Conservation (phyloP, 2,797 vertebrate genomes). For the Austrolebias charrua region DNA sequence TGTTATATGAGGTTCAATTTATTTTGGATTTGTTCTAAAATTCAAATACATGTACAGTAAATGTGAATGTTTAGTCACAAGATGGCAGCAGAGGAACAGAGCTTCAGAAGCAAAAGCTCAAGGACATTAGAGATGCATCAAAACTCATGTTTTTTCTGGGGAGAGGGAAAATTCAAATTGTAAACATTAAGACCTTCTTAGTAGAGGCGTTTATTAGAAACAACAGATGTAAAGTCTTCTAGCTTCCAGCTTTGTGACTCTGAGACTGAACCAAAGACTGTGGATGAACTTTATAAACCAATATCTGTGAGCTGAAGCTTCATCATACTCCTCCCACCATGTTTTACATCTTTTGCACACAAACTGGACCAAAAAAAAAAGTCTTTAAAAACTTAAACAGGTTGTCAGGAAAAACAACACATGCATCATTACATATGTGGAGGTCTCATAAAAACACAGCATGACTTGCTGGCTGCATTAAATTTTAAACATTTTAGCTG, state of each 20-base stretch:
- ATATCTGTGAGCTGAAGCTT: no score
- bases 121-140: neutral
- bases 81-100: slow-evolving; percentile 45
- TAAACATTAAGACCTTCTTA: neutral
- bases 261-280: no score
- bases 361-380: neutral
- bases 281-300: no score
- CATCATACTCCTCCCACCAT: no score
- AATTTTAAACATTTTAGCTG: no score
- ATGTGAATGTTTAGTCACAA: slow-evolving; percentile 25
- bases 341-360: no score
- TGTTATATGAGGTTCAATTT: no score
- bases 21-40: neutral
- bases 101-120: neutral
- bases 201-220: no score
- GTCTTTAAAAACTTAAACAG: neutral
- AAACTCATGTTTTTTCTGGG: neutral
- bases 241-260: neutral
- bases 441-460: neutral
- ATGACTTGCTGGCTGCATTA: neutral
- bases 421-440: neutral
- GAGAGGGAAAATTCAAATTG: neutral
- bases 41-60: no score
- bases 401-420: neutral
- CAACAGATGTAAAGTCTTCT: neutral